Evolutionary conservation across 1,140 invertebrate genomes (phyloP).

Genomic region (Drosophila tani): DNA sequence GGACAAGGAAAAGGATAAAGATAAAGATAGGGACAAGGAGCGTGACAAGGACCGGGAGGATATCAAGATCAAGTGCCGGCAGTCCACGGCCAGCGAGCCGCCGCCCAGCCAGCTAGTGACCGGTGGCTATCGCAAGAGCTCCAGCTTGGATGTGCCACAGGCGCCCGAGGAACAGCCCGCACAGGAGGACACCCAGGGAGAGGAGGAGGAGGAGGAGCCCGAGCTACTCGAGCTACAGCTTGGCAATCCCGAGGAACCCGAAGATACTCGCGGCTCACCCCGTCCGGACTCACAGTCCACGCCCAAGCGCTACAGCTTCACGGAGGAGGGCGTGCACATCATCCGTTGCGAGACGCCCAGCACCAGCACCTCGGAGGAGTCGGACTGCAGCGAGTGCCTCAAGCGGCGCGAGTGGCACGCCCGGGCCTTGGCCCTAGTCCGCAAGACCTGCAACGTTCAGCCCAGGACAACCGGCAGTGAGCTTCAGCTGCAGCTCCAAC

Average conservation of each 20-base stretch:
- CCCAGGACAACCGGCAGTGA: conserved; percentile 68
- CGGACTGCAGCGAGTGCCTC: conserved; percentile 83
- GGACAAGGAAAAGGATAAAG: conserved; percentile 25
- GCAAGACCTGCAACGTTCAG: conserved; percentile 85
- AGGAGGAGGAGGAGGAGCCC: conserved; percentile 36
- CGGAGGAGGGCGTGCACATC: conserved; percentile 88
- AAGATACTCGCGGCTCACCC: conserved; percentile 11
- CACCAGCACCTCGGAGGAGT: conserved; percentile 83
- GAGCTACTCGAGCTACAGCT: conserved; percentile 29
- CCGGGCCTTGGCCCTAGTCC: conserved; percentile 75
- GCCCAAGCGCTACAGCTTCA: conserved; percentile 88
- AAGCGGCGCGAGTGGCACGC: conserved; percentile 85
- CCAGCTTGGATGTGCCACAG: conserved; percentile 89
- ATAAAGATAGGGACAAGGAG: conserved; percentile 26
- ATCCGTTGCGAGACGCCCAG: conserved; percentile 83
- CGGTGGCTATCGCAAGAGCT: conserved; percentile 86
- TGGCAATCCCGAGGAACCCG: conserved; percentile 2
- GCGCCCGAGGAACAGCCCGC: conserved; percentile 67
- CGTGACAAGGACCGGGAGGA: conserved; percentile 56
- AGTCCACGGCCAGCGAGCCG: conserved; percentile 79
- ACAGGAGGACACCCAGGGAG: conserved; percentile 10
- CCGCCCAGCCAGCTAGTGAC: conserved; percentile 28
- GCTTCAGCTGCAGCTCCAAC: conserved; percentile 65
- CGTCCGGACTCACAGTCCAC: conserved; percentile 75
- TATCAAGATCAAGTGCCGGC: conserved; percentile 71